Evolutionary conservation across 2,888 invertebrate genomes (phyloP).

Genomic region (Tortrix viridana): DNA sequence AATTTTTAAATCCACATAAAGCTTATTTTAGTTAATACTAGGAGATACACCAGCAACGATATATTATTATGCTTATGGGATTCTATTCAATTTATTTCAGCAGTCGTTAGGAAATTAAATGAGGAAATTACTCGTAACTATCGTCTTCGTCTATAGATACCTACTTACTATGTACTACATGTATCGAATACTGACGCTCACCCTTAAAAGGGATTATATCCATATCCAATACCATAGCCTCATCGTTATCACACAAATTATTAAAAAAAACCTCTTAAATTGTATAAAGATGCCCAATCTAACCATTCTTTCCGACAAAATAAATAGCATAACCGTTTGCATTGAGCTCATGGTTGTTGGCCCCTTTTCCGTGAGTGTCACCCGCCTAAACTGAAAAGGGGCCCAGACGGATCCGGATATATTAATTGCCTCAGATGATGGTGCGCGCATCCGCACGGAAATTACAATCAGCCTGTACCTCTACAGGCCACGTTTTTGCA

Average conservation of each 20-base stretch:
- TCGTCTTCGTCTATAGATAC: too few species aligned
- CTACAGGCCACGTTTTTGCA: slow-evolving; percentile 35
- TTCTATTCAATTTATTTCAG: too few species aligned
- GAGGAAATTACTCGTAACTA: too few species aligned
- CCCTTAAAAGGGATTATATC: too few species aligned
- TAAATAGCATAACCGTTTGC: slow-evolving; percentile 12
- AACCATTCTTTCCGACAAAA: not conserved
- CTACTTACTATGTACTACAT: too few species aligned
- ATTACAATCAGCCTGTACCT: slow-evolving; percentile 58
- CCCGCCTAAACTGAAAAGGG: slow-evolving; percentile 45
- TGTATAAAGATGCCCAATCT: not conserved
- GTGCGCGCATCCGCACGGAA: slow-evolving; percentile 67
- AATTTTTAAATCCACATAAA: too few species aligned
- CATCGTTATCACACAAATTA: slow-evolving; percentile 13
- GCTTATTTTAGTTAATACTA: too few species aligned
- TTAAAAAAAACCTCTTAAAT: not conserved
- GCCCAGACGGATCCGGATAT: slow-evolving; percentile 57
- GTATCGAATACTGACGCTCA: too few species aligned
- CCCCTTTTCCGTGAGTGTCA: slow-evolving; percentile 39
- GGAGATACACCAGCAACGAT: too few species aligned
- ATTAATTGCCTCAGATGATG: slow-evolving; percentile 62
- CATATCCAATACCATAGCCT: slow-evolving; percentile 10
- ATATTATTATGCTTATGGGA: too few species aligned
- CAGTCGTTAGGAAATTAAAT: too few species aligned
- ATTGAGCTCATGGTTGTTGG: slow-evolving; percentile 22